Percentiles rank a stretch among this genome's conserved stretches.
These are phyloP conservation scores for Cerastis rubricosa DNA, from an alignment of 2,888 invertebrate species.

Conservation along the genomic window DNA sequence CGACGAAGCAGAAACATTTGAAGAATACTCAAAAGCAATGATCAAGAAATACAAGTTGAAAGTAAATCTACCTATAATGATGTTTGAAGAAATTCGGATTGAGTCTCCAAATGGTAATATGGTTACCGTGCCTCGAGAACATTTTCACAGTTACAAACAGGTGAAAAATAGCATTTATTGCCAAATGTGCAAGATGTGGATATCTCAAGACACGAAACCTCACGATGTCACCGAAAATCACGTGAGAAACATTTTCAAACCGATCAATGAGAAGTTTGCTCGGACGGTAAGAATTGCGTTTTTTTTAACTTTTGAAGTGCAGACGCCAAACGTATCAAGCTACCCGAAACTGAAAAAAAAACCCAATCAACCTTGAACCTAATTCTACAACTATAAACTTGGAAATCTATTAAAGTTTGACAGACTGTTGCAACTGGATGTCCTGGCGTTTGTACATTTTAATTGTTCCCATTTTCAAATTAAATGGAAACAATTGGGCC, in stretches of 20 bases:
- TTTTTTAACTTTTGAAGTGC: background rate
- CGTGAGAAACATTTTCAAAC: conserved; percentile 26
- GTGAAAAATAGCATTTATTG: conserved; percentile 5
- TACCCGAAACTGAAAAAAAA: too few species aligned
- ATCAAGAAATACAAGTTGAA: conserved; percentile 15
- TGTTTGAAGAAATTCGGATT: conserved; percentile 13
- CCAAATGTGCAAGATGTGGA: conserved; percentile 27
- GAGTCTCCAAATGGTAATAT: conserved; percentile 5
- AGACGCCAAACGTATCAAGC: too few species aligned
- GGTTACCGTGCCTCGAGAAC: conserved; percentile 1
- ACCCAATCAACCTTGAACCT: too few species aligned
- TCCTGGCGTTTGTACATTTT: too few species aligned
- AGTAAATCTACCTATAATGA: background rate
- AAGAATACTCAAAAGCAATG: conserved; percentile 29
- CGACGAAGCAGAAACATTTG: background rate
- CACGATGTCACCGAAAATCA: conserved; percentile 21
- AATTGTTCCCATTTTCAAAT: too few species aligned
- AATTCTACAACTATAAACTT: too few species aligned
- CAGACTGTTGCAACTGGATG: too few species aligned
- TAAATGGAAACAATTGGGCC: too few species aligned
- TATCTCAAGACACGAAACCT: background rate
- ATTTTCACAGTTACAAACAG: conserved; percentile 31
- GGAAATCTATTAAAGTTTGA: too few species aligned
- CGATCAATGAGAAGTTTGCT: conserved; percentile 13
- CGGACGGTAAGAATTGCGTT: conserved; percentile 34